A percentile compares a stretch with the other conserved stretches of the same genome.
phyloP scores from a whole-genome alignment of 92 coral and sea anemone genomes.

The Zoanthus sociatus region DNA sequence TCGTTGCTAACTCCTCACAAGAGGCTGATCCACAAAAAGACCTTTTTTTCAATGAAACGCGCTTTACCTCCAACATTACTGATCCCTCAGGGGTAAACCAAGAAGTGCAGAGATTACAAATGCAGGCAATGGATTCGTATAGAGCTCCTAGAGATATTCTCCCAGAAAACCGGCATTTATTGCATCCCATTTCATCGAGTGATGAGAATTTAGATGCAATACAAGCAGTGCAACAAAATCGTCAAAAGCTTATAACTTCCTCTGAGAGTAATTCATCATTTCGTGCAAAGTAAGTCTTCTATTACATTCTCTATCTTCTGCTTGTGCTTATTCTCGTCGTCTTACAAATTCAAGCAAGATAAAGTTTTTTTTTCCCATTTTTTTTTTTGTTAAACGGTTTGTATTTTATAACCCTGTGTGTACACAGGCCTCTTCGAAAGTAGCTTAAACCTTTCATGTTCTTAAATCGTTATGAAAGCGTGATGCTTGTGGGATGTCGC shows the following conservation, averaged over 20 bases:
- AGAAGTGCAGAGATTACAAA: not conserved
- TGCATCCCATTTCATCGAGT: not conserved
- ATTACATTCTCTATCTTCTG: not conserved
- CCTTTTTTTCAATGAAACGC: not conserved
- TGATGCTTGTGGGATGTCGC: no score
- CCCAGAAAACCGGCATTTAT: not conserved
- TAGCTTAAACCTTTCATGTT: no score
- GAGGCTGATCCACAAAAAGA: not conserved
- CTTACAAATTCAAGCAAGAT: not conserved
- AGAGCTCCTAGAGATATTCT: not conserved
- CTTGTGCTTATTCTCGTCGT: not conserved
- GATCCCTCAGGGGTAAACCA: not conserved
- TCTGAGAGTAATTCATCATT: constrained; percentile 28
- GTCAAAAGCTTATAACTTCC: not conserved
- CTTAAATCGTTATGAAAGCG: no score
- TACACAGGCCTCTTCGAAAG: no score
- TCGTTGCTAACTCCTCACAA: not conserved
- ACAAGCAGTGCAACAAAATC: not conserved
- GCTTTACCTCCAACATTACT: not conserved
- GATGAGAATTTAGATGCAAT: not conserved
- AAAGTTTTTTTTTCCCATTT: no score
- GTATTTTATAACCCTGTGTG: no score
- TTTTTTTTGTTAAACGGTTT: no score
- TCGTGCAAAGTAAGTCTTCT: constrained; percentile 7
- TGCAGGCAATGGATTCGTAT: not conserved